Evolutionary conservation across 2,113 vertebrate genomes (phyloP), one percentile per base, ranked within the genome.

Genomic region (Eonycteris spelaea): DNA sequence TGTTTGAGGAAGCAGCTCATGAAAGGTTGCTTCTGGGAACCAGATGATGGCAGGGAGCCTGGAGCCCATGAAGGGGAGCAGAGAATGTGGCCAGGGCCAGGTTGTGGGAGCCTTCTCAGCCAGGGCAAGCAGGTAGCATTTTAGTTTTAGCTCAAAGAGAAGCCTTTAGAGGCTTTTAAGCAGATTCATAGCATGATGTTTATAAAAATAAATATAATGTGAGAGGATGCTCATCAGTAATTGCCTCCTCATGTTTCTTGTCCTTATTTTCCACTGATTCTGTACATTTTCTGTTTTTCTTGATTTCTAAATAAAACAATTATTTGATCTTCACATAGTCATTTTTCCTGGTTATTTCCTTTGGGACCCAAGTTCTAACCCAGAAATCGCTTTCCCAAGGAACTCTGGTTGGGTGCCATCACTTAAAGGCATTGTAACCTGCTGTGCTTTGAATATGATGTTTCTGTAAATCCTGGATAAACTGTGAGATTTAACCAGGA

Each of bases 271-370:
- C 82, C n/a, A 13, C 71, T n/a, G 51, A 48, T 59, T 65, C 53
- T 79, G 28, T 43, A 43, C 10, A 1, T 82, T 89, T 74, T 68
- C n/a, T 1, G 1, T 71, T 43, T 71, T 48, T 71, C 77, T 85
- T 24, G 53, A 61, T 77, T 91, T 96, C 77, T 89, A 55, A 45
- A 75, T 38, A 78, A 77, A 71, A 91, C 5, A 28, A 6, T 70
- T 59, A 28, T 35, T 35, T 65, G 43, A 63, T 94, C 74, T 83
- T 75, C 26, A 68, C 51, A 5, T 59, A 2, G 0, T 71, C 57
- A 9, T 79, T 79, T 45, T 68, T 21, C 9, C 24, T 71, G 51
- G 3, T 40, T 28, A 40, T 88, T 87, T 71, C 30, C 24, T 89
- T 30, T 30, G 45, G 33, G 26, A 70, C 45, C 35, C 61, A n/a